Base-by-base conservation (phyloP, 2,113 vertebrate genomes). In the Malurus alboscapulatus region DNA sequence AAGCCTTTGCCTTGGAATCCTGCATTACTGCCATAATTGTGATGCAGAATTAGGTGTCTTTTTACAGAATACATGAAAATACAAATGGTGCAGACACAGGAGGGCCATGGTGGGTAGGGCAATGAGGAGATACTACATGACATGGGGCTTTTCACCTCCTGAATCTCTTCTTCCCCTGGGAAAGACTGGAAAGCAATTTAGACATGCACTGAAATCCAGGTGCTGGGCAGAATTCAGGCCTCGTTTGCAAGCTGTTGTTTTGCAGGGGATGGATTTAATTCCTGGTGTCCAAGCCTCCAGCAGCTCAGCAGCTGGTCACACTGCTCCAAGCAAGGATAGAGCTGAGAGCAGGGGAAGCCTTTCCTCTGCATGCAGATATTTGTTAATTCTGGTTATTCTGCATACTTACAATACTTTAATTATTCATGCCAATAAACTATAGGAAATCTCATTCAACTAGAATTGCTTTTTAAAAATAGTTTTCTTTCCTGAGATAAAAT, bases 1-100 rank as follows among this genome's bases (percentile, higher is more conserved):
- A 96, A 94, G 71, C 76, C 85, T 96, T 69, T 85, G 90, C 82
- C 79, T 86, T 73, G 72, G 85, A 93, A 94, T 92, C 85, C 40
- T 0, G 0, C 83, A 55, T 85, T 92, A 63, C 29, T 7, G 1
- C 59, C 73, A 38, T 92, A 94, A 95, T 51, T 83, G 67, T 14
- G 1, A n/a, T 59, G 65, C 72, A 90, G 83, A 90, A 93, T 88
- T 88, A 88, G 72, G 47, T 83, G 63, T 83, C 75, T 86, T 48
- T 94, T 95, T 92, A 94, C 45, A 88, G 34, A 55, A 45, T 5
- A 34, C 2, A 18, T 3, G 36, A 40, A 74, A 18, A 76, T 69
- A 50, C 1, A 2, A 68, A 90, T 19, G 25, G 26, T 57, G 38
- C 5, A 74, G 61, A 54, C 7, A 24, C 38, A 84, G 0, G 2